Conservation (phyloP, 2,113 vertebrate genomes). For the Natator depressus region DNA sequence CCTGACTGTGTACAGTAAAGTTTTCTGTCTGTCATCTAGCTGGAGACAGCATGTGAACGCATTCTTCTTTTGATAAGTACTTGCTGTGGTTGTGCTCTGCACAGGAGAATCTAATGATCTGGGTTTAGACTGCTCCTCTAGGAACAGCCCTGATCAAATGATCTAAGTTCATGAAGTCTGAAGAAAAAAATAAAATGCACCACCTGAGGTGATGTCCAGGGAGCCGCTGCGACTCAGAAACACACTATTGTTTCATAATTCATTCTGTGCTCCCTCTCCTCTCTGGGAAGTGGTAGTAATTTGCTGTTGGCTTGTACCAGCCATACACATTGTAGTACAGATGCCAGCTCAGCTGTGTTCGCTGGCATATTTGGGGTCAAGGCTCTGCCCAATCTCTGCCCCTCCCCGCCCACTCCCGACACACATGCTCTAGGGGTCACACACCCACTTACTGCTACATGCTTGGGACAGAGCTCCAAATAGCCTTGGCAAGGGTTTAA, state of each 20-base stretch:
- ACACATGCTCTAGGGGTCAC: not conserved
- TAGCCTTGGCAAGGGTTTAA: not conserved
- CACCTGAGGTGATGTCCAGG: not conserved
- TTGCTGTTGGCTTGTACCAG: not conserved
- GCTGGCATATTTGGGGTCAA: not conserved
- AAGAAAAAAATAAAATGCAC: not conserved
- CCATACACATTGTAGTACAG: not conserved
- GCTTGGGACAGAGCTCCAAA: not conserved
- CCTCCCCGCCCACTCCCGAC: not conserved
- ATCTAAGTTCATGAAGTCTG: not conserved
- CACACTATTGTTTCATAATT: not conserved
- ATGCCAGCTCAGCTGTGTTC: not conserved
- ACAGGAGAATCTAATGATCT: not conserved
- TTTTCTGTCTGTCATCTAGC: not conserved
- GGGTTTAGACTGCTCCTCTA: accelerated
- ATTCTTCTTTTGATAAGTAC: not conserved
- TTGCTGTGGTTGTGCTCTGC: not conserved
- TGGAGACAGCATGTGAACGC: not conserved
- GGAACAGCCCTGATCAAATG: not conserved
- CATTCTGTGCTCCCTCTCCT: not conserved
- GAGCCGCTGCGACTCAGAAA: not conserved
- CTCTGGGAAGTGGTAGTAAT: not conserved
- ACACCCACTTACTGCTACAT: not conserved
- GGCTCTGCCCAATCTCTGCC: not conserved
- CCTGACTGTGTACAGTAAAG: not conserved